phyloP scores from a whole-genome alignment of 2,797 vertebrate genomes.

The Peromyscus attwateri region DNA sequence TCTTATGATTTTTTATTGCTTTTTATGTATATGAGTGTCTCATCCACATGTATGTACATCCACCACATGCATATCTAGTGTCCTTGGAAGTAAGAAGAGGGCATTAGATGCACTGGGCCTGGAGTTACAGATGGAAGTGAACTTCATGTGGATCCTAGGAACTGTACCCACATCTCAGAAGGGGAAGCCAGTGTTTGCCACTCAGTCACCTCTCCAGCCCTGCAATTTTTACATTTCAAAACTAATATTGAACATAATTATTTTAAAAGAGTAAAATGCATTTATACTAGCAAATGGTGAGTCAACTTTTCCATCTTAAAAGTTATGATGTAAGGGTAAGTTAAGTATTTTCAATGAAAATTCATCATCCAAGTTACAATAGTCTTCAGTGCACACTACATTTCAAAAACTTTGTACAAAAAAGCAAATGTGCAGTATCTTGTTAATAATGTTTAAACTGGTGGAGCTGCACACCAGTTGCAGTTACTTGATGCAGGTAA shows the following conservation, averaged over 20 bases:
- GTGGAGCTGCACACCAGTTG: too few species aligned
- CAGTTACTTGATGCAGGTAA: neutral
- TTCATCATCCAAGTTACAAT: neutral
- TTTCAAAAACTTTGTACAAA: neutral
- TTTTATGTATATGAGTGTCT: neutral
- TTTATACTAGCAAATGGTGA: neutral
- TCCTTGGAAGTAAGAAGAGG: neutral
- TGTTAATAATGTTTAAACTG: neutral
- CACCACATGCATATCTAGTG: neutral
- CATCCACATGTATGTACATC: rapidly evolving
- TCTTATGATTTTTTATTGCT: neutral
- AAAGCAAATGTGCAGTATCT: neutral
- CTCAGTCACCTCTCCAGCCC: neutral
- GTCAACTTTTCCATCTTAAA: neutral
- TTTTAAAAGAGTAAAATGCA: neutral
- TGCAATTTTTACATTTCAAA: neutral
- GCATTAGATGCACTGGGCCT: neutral
- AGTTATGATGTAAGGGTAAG: neutral
- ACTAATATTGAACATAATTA: neutral
- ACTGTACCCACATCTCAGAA: neutral
- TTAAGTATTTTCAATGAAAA: constrained; percentile 34
- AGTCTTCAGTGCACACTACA: neutral
- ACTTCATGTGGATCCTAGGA: neutral
- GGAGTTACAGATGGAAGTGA: neutral
- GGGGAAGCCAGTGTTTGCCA: neutral